Evolutionary conservation across 53 echinoderm and acorn worm genomes (phyloP), one percentile per base, ranked within the genome.

Genomic region (Holothuria leucospilota): DNA sequence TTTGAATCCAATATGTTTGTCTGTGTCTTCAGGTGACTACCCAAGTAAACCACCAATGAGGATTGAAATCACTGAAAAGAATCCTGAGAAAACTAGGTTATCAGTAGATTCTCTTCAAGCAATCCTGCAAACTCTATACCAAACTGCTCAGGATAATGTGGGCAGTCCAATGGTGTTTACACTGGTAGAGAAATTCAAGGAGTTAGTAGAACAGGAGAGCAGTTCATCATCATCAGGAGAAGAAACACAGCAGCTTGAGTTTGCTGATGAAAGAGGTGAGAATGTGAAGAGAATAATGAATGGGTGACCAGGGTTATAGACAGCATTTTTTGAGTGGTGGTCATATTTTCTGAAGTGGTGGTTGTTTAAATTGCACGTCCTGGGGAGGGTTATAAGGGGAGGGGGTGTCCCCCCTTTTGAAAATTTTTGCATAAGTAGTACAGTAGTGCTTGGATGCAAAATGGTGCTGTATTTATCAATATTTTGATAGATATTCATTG

Each of bases 161-260:
- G 93, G 94, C 40, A 85, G 73, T 20, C 89, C 94, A 13, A 77
- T 93, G 86, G 82, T 94, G 38, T 90, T 80, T 63, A 39, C 84
- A 2, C 64, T 96, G 65, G 77, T 96, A 18, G 94, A 94, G 64
- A 53, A 38, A 29, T 94, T 92, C 53, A 91, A 88, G 67, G 89
- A 93, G 26, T 85, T 85, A 84, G 70, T 91, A 30, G 83, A 79
- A 27, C 72, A 42, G 0, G 87, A 51, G 18, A 53, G 34, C 16
- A 51, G 30, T 65, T 39, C 67, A 41, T 40, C 40, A 40, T 46
- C 46, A 46, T 8, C 8, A 13, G 34, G 86, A 78, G 20, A 29
- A 56, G 56, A 16, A 15, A 25, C 38, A 14, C 16, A 56, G 6
- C 29, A 28, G 21, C n/a, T 73, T 21, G 42, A 73, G 39, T 73